Evolutionary conservation across 2,797 vertebrate species (phyloP), one percentile per base, ranked within the genome.

Genomic region (Mormyrops attenuatus): DNA sequence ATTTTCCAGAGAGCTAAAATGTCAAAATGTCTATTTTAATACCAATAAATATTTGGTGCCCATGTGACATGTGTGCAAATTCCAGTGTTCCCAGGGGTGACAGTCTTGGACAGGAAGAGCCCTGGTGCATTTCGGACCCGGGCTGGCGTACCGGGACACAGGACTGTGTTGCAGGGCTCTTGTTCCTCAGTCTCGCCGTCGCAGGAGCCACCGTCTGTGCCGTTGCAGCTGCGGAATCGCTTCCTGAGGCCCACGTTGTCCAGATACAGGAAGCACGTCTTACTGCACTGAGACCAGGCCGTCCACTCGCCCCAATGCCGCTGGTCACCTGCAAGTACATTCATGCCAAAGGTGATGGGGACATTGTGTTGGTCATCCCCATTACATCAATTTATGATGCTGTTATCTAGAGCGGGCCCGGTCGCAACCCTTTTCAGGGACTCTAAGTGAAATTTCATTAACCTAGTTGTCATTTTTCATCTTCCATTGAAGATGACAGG

Each of bases 231-330:
- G 80, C 97, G 95, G 93, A 96, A 96, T 1, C 96, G 94, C 3
- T 90, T 94, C 47, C 95, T 93, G 90, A 96, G 86, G 2, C 96
- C 97, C 0, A 96, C 95, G 3, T 92, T 92, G 1, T 97, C 96
- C 1, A 96, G 95, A 0, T 96, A 93, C 85, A 95, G 91, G 91
- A 97, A 97, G 92, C 97, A 98, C 0, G 96, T 97, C 91, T 92
- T 96, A 26, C 96, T 97, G 93, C 97, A 98, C 85, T 97, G 92
- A 0, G 97, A 97, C 97, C 97, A 98, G 20, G 93, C 34, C 0
- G 93, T 96, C 98, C 97, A 98, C 90, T 94, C 89, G 1, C 93
- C 93, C 98, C 97, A 98, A 1, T 87, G 86, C 38, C 69, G 93
- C 73, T 91, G 93, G n/a, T 93, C 91, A 0, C 38, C 73, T 80